Evolutionary conservation across 2,113 vertebrate species (phyloP), one percentile per base, ranked within the genome.

Genomic region (Hiodon tergisus): DNA sequence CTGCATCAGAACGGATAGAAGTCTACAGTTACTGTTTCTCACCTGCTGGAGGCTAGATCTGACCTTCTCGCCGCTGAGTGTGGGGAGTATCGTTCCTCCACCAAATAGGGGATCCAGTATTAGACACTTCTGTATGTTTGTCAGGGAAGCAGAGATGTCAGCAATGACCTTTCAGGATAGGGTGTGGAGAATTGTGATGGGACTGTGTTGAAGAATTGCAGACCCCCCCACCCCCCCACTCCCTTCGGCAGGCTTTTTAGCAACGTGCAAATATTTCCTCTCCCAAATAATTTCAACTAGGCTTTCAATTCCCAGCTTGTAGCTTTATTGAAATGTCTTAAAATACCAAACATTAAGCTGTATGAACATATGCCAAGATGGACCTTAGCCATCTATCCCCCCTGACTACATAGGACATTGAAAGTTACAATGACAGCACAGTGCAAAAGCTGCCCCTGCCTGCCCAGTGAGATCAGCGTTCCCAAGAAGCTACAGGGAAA

Each of bases 11-110:
- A 76, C 81, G 75, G 78, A 67, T 78, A 62, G 74, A 76, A 76
- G 78, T 76, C 73, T 69, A 68, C 72, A 13, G 74, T 75, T 77
- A 46, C 75, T 17, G 53, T 47, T 57, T 51, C 5, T 60, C 73
- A 76, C 54, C 79, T 73, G 83, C 87, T 87, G 81, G 80, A 83
- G 84, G 87, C 82, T 63, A 80, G 69, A 53, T 80, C 79, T 89
- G 89, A 90, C 87, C 86, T 89, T 89, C 84, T 86, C 82, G 48
- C 10, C 67, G 77, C 70, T 0, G 69, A 78, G 75, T 66, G 50
- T 48, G 31, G 80, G 76, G 80, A 82, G 79, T 82, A 81, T 82
- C 69, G 54, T 72, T 77, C 69, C 74, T 50, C 72, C 73, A 74
- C 77, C 79, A 77, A 70, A 73, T 72, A 55, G 58, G 63, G 55